Base-by-base conservation (phyloP, 2,797 vertebrate species). In the Pitangus sulphuratus region DNA sequence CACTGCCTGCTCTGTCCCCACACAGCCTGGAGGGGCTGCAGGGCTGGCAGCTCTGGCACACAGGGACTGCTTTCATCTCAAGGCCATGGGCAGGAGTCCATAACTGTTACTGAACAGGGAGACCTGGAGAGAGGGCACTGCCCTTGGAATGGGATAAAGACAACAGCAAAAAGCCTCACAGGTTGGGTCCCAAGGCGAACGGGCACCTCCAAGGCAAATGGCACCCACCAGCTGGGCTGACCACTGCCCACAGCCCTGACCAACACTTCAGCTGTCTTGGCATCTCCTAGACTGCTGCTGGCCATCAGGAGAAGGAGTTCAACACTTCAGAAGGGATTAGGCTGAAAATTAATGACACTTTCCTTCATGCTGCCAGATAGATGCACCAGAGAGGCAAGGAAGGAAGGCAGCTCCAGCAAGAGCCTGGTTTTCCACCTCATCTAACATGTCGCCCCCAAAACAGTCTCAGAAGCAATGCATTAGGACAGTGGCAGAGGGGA, bases 1-100 rank as follows among this genome's bases (percentile, higher is more conserved):
- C 0, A 0, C 14, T 6, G 1, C 53, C 37, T 1, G 0, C 26
- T 71, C 37, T 33, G 18, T 28, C 64, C 56, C 65, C 3, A 1
- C 11, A 1, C 12, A 68, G 53, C 64, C 24, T 2, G 0, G 25
- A 74, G 19, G 25, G 37, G 30, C 33, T 13, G 10, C 9, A 44
- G 83, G 35, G 35, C 40, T 56, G 42, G 48, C 58, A 37, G 40
- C 0, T 0, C 11, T 7, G 47, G 25, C 68, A 48, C 0, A 0
- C 42, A 74, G 21, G 53, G 11, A 60, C 5, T 2, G 0, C 24
- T 33, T 33, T 80, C 47, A 28, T 28, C 45, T 71, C 48, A 45
- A 60, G n/a, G 58, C 3, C 15, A 2, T 1, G 19, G 21, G 18
- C 1, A 3, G n/a, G 40, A 62, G 35, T 19, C 72, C 21, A 3